These are phyloP conservation scores for Syngnathus floridae DNA, from an alignment of 2,113 vertebrate genomes.

Conservation along the genomic window DNA sequence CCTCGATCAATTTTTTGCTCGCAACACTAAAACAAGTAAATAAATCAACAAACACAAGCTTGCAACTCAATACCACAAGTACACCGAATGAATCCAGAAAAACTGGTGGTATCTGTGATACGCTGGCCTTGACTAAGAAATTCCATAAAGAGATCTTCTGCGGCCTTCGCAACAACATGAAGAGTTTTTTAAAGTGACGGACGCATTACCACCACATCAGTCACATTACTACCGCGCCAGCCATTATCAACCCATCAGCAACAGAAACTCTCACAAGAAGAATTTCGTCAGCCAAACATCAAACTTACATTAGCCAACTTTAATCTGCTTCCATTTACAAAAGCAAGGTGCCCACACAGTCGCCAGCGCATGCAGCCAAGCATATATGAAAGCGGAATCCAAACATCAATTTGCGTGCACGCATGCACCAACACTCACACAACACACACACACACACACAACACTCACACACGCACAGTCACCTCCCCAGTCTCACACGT, in stretches of 20 bases:
- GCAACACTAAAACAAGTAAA: neutral
- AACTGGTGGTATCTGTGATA: neutral
- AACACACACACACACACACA: conserved; percentile 11
- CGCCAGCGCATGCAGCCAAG: conserved; percentile 40
- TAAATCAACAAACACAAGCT: no score
- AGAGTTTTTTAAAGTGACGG: conserved; percentile 24
- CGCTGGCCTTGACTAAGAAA: neutral
- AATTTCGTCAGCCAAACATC: conserved; percentile 44
- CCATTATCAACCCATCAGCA: conserved; percentile 42
- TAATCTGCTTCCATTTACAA: conserved; percentile 47
- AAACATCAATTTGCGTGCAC: conserved; percentile 21
- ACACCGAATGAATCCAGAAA: neutral
- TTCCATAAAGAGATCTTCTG: conserved; percentile 40
- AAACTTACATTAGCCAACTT: conserved; percentile 42
- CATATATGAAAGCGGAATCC: conserved; percentile 39
- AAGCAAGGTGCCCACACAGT: conserved; percentile 49
- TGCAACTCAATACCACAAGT: no score
- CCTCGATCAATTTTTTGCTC: no score
- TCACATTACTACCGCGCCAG: conserved; percentile 30
- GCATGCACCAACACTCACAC: conserved; percentile 12
- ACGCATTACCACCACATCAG: conserved; percentile 46
- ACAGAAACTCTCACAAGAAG: conserved; percentile 38
- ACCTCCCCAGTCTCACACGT: conserved; percentile 62
- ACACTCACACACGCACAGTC: conserved; percentile 38
- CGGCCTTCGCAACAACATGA: conserved; percentile 25